Base-by-base conservation (phyloP, 2,113 vertebrate genomes). In the Callithrix jacchus region DNA sequence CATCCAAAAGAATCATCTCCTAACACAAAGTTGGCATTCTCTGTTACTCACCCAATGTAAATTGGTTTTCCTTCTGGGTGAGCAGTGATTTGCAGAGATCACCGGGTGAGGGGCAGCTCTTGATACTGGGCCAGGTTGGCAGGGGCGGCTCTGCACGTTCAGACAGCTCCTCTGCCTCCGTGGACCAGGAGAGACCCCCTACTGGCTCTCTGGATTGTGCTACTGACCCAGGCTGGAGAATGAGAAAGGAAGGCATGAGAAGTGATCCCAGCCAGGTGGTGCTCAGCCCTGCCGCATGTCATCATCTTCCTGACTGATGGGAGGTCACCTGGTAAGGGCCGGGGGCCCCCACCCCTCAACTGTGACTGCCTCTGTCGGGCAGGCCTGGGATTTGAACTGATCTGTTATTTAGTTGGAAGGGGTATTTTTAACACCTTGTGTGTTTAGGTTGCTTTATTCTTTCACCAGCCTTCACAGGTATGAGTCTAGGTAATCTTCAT, bases 351-450 rank as follows among this genome's bases (percentile, higher is more conserved):
- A 30, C 4, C 25, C 42, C 25, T 18, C 23, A 45, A 30, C 37
- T 58, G 18, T 27, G 42, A 84, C 37, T 37, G 4, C 2, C 12
- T 13, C 49, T 4, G 10, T 35, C 2, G 1, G 3, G 8, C 13
- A 6, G 76, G 58, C 13, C 16, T 45, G 16, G 37, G 45, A 84
- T 71, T 76, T 4, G 12, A 80, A 71, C 13, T 40, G 77, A 45
- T 82, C 42, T 27, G 8, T 85, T 37, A 47, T 52, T 68, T 27
- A 42, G 32, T 40, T 23, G 32, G n/a, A 49, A 56, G 40, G 4
- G 11, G 47, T 40, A 49, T 30, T 89, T 84, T 52, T n/a, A 91
- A 79, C 23, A 92, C 12, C 73, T 52, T 80, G 11, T 30, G 3
- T 17, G 0, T 40, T 81, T 37, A 14, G 1, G 20, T 45, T 42